These are phyloP conservation scores for Phymastichus coffea DNA, from an alignment of 1,140 invertebrate genomes.

Conservation along the genomic window DNA sequence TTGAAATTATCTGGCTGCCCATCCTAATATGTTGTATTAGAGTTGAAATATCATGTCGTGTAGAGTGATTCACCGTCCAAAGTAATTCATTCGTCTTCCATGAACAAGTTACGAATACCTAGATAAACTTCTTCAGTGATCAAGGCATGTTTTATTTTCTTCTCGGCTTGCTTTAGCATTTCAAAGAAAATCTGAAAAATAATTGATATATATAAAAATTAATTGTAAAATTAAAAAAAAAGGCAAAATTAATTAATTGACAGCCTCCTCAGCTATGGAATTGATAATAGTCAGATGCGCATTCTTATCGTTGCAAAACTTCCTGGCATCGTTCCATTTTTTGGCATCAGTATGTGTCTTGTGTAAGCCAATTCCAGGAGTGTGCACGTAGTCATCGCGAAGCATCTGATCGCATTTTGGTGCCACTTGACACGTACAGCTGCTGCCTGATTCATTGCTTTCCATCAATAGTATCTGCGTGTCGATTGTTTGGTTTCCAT, in stretches of 20 bases:
- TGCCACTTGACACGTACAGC: background rate
- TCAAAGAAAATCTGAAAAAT: background rate
- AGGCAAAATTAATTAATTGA: too few relatives aligned
- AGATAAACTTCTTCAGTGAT: conserved; percentile 34
- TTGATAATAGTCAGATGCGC: conserved; percentile 49
- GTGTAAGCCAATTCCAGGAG: conserved; percentile 39
- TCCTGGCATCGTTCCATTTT: conserved; percentile 47
- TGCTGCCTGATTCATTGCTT: too few relatives aligned
- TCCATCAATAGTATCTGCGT: background rate
- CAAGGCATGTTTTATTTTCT: background rate
- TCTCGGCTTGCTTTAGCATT: background rate
- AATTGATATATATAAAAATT: too few relatives aligned
- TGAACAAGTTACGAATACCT: conserved; percentile 50
- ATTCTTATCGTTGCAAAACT: conserved; percentile 45
- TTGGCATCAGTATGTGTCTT: conserved; percentile 44
- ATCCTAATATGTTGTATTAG: background rate
- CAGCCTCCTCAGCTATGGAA: conserved; percentile 40
- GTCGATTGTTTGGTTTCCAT: background rate
- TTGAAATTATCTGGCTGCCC: background rate
- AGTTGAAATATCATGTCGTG: background rate
- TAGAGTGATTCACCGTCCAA: conserved; percentile 45
- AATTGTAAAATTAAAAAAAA: too few relatives aligned
- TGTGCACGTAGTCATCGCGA: conserved; percentile 42
- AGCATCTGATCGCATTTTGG: background rate
- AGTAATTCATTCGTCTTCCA: conserved; percentile 48